These are phyloP conservation scores for Drosophila melanocephala DNA, from an alignment of 2,888 invertebrate genomes.

Conservation along the genomic window DNA sequence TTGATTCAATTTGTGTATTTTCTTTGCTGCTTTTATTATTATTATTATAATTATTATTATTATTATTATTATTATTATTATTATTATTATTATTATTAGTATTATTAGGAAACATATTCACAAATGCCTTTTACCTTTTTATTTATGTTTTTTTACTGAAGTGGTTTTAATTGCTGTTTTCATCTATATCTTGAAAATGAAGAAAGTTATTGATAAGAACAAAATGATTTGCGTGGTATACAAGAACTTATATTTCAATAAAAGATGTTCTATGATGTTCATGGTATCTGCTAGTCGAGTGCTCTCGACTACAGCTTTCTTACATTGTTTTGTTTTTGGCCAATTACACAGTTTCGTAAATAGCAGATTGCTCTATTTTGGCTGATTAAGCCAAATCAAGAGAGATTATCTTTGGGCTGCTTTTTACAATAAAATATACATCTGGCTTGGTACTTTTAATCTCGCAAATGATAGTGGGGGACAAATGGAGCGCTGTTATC, in stretches of 20 bases:
- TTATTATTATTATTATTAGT: not conserved
- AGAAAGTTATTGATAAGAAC: not conserved
- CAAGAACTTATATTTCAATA: not conserved
- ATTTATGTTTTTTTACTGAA: not conserved
- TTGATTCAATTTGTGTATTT: not conserved
- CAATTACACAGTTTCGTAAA: not conserved
- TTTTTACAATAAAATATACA: not conserved
- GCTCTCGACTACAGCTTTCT: not conserved
- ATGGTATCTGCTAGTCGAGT: not conserved
- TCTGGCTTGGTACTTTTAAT: not conserved
- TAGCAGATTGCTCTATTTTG: not conserved
- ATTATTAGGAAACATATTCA: not conserved
- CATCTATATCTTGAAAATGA: not conserved
- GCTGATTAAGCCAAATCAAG: not conserved
- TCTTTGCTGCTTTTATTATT: no score
- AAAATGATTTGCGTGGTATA: not conserved
- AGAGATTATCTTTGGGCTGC: not conserved
- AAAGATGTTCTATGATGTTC: not conserved
- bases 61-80: no score
- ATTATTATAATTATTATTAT: no score
- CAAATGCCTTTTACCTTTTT: no score
- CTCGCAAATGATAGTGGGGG: not conserved
- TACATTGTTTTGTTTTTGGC: not conserved
- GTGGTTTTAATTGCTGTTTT: not conserved
- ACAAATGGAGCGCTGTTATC: not conserved